Conservation (phyloP, 1,140 invertebrate species). For the Archivesica marissinica region DNA sequence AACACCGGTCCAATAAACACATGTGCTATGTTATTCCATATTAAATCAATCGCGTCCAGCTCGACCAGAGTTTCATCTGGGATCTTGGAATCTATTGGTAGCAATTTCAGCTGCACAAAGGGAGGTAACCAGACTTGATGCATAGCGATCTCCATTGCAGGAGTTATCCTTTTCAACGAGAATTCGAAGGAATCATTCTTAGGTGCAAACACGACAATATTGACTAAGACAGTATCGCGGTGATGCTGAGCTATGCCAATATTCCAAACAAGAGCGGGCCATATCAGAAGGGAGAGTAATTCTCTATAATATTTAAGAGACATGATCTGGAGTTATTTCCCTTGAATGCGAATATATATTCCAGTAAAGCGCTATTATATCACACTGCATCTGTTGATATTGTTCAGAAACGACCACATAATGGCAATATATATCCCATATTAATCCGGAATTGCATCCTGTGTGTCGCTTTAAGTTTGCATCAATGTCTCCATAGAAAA, state of each 20-base stretch:
- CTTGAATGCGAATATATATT: too few species aligned
- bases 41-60: background rate
- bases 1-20: conserved; percentile 30
- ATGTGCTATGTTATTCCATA: conserved; percentile 1
- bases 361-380: too few species aligned
- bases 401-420: too few species aligned
- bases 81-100: background rate
- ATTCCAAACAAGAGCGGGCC: background rate
- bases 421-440: too few species aligned
- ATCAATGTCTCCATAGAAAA: too few species aligned
- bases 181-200: background rate
- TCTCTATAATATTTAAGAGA: background rate
- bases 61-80: background rate
- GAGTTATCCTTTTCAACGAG: background rate
- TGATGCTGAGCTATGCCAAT: background rate
- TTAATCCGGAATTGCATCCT: too few species aligned
- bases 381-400: too few species aligned
- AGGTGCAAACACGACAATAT: conserved; percentile 29
- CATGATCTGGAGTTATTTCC: background rate
- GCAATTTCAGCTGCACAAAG: background rate
- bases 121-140: background rate
- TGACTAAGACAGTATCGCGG: background rate
- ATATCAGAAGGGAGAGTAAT: conserved; percentile 7
- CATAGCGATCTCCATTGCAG: conserved; percentile 14
- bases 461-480: too few species aligned